Evolutionary conservation across 2,888 invertebrate genomes (phyloP).

Genomic region (Unio delphinus): DNA sequence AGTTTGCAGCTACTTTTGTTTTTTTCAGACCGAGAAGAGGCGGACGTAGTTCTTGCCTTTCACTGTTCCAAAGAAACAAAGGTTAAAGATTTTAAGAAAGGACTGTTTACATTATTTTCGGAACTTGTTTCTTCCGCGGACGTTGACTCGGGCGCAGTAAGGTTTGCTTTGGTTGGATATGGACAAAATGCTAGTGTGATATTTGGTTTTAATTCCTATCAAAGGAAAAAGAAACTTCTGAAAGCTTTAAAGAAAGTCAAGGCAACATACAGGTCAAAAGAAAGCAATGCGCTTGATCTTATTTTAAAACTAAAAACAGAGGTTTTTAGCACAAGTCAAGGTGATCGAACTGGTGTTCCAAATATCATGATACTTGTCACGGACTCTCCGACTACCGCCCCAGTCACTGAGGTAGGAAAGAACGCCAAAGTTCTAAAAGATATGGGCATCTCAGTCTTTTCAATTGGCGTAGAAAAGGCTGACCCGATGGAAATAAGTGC

Average conservation of each 20-base stretch:
- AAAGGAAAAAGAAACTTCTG: conserved; percentile 25
- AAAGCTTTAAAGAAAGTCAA: conserved; percentile 29
- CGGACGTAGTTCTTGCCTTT: conserved; percentile 41
- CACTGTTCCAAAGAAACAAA: conserved; percentile 37
- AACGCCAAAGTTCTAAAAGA: conserved; percentile 20
- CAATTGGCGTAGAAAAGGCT: conserved; percentile 26
- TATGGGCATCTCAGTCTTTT: conserved; percentile 25
- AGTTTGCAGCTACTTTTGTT: neutral
- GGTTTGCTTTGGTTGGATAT: conserved; percentile 64
- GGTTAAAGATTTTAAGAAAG: conserved; percentile 35
- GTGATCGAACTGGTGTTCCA: conserved; percentile 29
- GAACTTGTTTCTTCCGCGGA: conserved; percentile 32
- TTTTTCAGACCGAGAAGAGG: conserved; percentile 34
- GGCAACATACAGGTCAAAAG: conserved; percentile 22
- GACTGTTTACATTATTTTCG: conserved; percentile 32
- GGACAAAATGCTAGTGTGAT: conserved; percentile 53
- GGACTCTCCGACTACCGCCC: conserved; percentile 25
- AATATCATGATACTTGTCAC: conserved; percentile 40
- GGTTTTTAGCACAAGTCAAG: conserved; percentile 28
- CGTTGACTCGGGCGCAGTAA: conserved; percentile 40
- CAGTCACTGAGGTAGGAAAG: conserved; percentile 9
- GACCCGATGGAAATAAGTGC: conserved; percentile 30
- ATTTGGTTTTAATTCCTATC: conserved; percentile 39
- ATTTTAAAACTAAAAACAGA: conserved; percentile 28
- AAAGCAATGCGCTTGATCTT: conserved; percentile 20